Conservation (phyloP, 2,797 vertebrate species). For the Sylvilagus floridanus region DNA sequence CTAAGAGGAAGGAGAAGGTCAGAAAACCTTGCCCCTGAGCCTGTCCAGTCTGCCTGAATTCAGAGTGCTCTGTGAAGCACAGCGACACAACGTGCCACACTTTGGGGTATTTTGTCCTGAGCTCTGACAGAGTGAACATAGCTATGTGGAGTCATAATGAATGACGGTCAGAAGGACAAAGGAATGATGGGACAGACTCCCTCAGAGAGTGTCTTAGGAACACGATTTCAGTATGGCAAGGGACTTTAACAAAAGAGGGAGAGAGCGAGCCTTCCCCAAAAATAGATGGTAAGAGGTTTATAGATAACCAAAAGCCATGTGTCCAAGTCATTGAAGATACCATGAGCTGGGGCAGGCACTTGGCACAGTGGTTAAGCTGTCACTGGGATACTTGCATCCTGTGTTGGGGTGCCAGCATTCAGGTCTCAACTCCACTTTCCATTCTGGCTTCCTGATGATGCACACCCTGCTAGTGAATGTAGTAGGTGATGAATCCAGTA, state of each 20-base stretch:
- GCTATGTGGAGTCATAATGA: neutral
- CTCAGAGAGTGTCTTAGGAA: neutral
- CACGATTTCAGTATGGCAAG: neutral
- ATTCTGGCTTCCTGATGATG: too few relatives aligned
- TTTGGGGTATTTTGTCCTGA: neutral
- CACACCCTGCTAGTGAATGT: too few relatives aligned
- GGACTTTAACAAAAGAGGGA: neutral
- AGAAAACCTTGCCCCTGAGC: neutral
- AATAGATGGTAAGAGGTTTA: neutral
- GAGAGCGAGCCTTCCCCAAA: neutral
- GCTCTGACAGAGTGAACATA: neutral
- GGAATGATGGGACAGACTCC: neutral
- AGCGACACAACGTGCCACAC: neutral
- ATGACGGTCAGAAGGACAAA: neutral
- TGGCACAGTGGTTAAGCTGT: too few relatives aligned
- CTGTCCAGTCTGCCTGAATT: neutral
- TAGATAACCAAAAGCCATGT: neutral
- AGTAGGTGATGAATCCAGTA: too few relatives aligned
- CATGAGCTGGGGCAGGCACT: too few relatives aligned
- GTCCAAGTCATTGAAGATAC: slow-evolving; percentile 24
- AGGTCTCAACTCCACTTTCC: too few relatives aligned
- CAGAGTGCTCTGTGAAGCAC: neutral
- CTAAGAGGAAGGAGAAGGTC: neutral
- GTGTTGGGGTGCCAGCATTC: too few relatives aligned
- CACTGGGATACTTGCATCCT: too few relatives aligned